Evolutionary conservation across 1,140 invertebrate species (phyloP), one percentile per base, ranked within the genome.

Genomic region (Cataglyphis hispanica): DNA sequence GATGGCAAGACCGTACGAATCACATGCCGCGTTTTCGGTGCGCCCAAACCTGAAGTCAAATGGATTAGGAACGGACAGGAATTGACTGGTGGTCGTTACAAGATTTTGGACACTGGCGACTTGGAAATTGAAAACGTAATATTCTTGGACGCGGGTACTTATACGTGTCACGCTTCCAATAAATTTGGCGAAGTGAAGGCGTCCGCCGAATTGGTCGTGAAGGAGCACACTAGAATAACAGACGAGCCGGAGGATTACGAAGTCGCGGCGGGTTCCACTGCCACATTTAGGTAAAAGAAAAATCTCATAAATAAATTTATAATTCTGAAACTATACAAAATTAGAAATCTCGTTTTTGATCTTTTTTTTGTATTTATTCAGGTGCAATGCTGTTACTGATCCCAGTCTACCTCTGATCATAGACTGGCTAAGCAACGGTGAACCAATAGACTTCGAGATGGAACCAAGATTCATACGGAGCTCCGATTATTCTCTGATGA

Each of bases 1-100:
- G 98, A 99, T 92, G 98, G 98, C 0, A 97, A 97, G 63, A 96
- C 97, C 58, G 97, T 99, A 0, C 98, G 96, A 72, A 94, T 99
- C 90, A 98, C 96, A 13, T 99, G 99, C 95, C 96, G 97, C 64
- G 98, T 99, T n/a, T 98, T 99, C 95, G 99, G 99, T 31, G 99
- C 99, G 1, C 99, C 99, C 1, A 98, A 98, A 92, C 98, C 99
- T 0, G 96, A 97, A 84, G 97, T 99, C n/a, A 98, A 98, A 92
- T 99, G 99, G 99, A 96, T 98, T 85, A 97, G 97, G 83, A 97
- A 98, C 89, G 97, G 96, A 25, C 96, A 97, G 91, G 98, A 98
- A 94, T 94, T 98, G 64, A 99, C 97, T 75, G 98, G 98, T 1
- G 98, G 98, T 19, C 96, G 97, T 43, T 98, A 97, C 94, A 96